phyloP scores from a whole-genome alignment of 2,888 invertebrate species.

The Cephus pulcher region DNA sequence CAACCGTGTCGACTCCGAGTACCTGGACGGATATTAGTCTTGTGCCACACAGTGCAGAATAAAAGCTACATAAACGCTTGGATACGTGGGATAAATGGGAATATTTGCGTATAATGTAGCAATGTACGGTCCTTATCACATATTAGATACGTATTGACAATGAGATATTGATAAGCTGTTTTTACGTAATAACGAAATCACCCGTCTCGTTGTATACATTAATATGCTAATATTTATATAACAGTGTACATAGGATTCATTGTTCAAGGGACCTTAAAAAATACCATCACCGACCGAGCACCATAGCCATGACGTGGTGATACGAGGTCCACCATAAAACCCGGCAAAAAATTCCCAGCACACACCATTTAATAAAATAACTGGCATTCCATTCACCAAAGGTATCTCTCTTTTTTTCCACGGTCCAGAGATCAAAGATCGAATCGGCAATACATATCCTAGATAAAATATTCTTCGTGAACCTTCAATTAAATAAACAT shows the following conservation, averaged over 20 bases:
- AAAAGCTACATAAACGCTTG: conserved; percentile 29
- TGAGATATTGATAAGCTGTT: not conserved
- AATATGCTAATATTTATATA: not conserved
- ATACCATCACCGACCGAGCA: conserved; percentile 44
- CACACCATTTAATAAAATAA: conserved; percentile 38
- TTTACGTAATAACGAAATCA: not conserved
- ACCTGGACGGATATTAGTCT: conserved; percentile 24
- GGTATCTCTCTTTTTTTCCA: conserved; percentile 22
- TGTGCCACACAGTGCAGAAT: conserved; percentile 32
- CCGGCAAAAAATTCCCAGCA: conserved; percentile 39
- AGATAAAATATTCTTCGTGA: not conserved
- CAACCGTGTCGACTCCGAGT: conserved; percentile 26
- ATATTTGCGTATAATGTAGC: not conserved
- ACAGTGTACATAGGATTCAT: not conserved
- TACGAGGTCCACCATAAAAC: conserved; percentile 20
- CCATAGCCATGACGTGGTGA: conserved; percentile 28
- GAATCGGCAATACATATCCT: not conserved
- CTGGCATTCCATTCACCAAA: conserved; percentile 51
- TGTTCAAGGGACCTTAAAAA: conserved; percentile 2
- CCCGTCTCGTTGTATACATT: not conserved
- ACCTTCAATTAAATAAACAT: not conserved
- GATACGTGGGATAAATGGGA: not conserved
- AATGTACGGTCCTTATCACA: not conserved
- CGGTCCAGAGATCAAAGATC: not conserved
- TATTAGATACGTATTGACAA: not conserved